These are phyloP conservation scores for Pipistrellus pipistrellus DNA, from an alignment of 2,797 vertebrate genomes.

Conservation along the genomic window DNA sequence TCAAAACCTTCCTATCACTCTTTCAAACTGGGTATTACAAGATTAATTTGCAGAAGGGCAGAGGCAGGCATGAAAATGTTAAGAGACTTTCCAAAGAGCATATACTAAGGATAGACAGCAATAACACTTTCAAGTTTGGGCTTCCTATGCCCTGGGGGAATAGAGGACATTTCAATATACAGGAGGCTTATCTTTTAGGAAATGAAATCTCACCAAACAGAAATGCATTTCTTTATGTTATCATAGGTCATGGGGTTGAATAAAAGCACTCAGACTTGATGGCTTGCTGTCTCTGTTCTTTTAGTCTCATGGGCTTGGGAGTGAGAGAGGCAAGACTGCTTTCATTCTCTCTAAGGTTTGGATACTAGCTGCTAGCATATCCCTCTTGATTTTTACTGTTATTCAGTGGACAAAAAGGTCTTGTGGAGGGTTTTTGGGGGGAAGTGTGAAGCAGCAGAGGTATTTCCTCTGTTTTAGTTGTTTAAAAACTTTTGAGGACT, in stretches of 20 bases:
- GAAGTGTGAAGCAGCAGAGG: background rate
- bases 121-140: slow-evolving; percentile 66
- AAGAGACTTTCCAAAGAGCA: slow-evolving; percentile 71
- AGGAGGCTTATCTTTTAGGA: slow-evolving; percentile 70
- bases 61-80: slow-evolving; percentile 67
- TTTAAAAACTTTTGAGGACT: background rate
- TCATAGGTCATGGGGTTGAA: slow-evolving; percentile 31
- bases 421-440: background rate
- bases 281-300: background rate
- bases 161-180: slow-evolving; percentile 58
- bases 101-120: slow-evolving; percentile 42
- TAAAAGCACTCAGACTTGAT: slow-evolving; percentile 50
- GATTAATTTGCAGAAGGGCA: slow-evolving; percentile 84
- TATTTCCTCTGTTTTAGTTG: background rate
- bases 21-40: slow-evolving; percentile 80
- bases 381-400: background rate
- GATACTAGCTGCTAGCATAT: background rate
- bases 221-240: slow-evolving; percentile 65
- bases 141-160: slow-evolving; percentile 2
- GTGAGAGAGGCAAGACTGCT: background rate
- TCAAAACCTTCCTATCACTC: slow-evolving; percentile 81
- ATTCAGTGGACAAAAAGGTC: background rate
- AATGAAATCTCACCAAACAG: slow-evolving; percentile 66
- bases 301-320: slow-evolving; percentile 27
- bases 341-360: background rate